Evolutionary conservation across 2,888 invertebrate genomes (phyloP).

Genomic region (Polyploca ridens): DNA sequence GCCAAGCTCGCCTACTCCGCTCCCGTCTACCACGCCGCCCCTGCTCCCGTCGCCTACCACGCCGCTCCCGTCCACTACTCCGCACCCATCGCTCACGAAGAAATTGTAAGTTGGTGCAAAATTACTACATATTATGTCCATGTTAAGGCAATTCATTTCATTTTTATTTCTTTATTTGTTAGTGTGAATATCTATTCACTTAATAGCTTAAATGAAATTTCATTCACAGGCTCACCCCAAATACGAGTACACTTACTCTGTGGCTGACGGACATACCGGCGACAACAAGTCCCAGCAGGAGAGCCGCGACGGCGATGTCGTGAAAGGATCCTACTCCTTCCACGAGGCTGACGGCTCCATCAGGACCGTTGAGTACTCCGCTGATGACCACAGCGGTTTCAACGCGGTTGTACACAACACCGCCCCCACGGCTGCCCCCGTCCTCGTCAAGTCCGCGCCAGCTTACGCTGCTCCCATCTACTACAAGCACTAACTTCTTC

Average conservation of each 20-base stretch:
- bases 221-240: conserved; percentile 66
- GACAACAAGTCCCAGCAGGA: conserved; percentile 81
- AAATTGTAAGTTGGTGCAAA: conserved; percentile 19
- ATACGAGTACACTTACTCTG: conserved; percentile 78
- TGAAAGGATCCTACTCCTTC: conserved; percentile 76
- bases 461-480: conserved; percentile 40
- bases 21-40: conserved; percentile 37
- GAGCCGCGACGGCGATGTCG: conserved; percentile 72
- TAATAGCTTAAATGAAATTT: background rate
- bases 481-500: conserved; percentile 48
- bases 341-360: conserved; percentile 78
- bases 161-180: too few species aligned
- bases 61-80: conserved; percentile 36
- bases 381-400: conserved; percentile 74
- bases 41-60: conserved; percentile 45
- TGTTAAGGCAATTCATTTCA: too few species aligned
- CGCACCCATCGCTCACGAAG: conserved; percentile 26
- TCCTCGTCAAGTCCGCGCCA: too few species aligned
- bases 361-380: conserved; percentile 75
- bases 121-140: too few species aligned
- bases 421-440: conserved; percentile 55
- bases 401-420: conserved; percentile 63
- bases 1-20: conserved; percentile 28
- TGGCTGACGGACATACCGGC: conserved; percentile 79
- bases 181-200: too few species aligned